Conservation (phyloP, 2,888 invertebrate genomes). For the Drosophila fulvimacula region DNA sequence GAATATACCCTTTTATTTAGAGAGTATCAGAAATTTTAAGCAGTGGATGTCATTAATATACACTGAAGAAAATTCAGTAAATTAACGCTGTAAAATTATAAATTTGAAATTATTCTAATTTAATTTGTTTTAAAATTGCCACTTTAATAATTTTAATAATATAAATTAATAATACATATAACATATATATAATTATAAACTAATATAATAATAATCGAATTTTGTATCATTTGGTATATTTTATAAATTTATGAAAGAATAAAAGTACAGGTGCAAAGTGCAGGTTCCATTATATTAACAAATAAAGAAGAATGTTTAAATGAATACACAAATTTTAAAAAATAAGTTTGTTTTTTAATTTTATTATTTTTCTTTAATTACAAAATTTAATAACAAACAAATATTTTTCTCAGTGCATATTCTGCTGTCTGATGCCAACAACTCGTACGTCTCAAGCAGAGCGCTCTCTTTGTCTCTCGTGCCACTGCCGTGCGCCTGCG, state of each 20-base stretch:
- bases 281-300: background rate
- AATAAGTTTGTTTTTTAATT: no score
- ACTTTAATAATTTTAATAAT: background rate
- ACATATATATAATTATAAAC: no score
- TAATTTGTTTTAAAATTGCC: background rate
- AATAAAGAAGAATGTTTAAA: background rate
- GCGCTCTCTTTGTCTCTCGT: slow-evolving; percentile 60
- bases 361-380: no score
- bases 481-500: slow-evolving; percentile 66
- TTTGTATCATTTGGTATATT: background rate
- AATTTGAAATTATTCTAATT: no score
- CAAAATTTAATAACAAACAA: no score
- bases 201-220: background rate
- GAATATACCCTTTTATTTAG: background rate
- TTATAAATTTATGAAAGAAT: background rate
- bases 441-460: slow-evolving; percentile 38
- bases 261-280: no score
- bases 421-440: slow-evolving; percentile 28
- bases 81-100: no score
- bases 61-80: slow-evolving; percentile 44
- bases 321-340: background rate
- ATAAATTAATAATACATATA: background rate
- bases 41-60: slow-evolving; percentile 52
- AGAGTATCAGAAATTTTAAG: slow-evolving; percentile 15
- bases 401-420: slow-evolving; percentile 34